A percentile compares a stretch with the other conserved stretches of the same genome.
Conservation (phyloP, 2,113 vertebrate genomes). For the Halcyon malimbica region DNA sequence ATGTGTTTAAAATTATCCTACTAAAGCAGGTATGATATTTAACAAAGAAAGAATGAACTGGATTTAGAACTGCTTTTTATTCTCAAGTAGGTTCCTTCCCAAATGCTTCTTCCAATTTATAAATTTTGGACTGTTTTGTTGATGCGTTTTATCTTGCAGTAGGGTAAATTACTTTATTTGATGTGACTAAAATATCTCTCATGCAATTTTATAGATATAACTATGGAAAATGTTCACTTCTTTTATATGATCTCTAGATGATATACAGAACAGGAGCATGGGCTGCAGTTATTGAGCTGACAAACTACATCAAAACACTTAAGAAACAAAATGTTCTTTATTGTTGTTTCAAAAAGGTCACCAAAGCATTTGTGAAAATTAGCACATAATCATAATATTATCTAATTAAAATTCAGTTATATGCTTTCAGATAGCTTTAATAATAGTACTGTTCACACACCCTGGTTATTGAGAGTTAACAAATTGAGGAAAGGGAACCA, state of each 20-base stretch:
- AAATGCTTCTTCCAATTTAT: not conserved
- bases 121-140: not conserved
- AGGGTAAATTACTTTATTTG: not conserved
- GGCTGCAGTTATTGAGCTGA: not conserved
- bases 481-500: not conserved
- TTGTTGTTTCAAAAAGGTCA: not conserved
- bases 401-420: not conserved
- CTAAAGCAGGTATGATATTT: not conserved
- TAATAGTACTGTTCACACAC: not conserved
- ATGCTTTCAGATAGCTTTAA: not conserved
- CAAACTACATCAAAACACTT: not conserved
- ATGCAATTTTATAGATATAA: not conserved
- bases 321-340: not conserved
- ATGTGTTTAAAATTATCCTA: not conserved
- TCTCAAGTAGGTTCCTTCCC: not conserved
- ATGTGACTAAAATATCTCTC: not conserved
- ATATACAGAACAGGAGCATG: not conserved
- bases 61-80: not conserved
- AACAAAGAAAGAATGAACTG: not conserved
- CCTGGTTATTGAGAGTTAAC: not conserved
- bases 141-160: not conserved
- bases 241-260: not conserved
- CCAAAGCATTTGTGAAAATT: not conserved
- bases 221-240: not conserved
- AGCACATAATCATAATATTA: not conserved